phyloP scores from a whole-genome alignment of 2,113 vertebrate species.

The Tyrannus savana region DNA sequence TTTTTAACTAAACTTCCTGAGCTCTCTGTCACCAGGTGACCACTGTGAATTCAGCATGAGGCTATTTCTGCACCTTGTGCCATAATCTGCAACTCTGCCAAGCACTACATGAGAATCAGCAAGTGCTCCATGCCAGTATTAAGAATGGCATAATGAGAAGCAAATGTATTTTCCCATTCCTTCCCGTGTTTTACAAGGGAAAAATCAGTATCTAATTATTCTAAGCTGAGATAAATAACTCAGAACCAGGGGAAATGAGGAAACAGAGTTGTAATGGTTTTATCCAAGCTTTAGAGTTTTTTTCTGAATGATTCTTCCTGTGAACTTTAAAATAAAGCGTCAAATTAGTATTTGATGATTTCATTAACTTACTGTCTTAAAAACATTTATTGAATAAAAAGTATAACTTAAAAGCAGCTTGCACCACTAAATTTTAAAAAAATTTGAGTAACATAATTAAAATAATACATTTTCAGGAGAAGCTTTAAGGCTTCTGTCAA shows the following conservation, averaged over 20 bases:
- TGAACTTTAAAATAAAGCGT: not conserved
- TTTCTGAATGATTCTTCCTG: not conserved
- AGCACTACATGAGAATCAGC: not conserved
- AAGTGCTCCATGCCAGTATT: not conserved
- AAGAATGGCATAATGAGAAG: not conserved
- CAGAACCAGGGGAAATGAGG: not conserved
- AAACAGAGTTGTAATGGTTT: not conserved
- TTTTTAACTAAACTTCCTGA: not conserved
- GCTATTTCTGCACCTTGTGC: not conserved
- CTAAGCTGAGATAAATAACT: not conserved
- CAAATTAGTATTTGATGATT: not conserved
- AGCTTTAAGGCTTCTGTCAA: not conserved
- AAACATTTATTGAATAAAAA: not conserved
- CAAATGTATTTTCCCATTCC: not conserved
- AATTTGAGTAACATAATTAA: not conserved
- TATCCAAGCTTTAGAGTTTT: not conserved
- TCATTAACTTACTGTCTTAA: not conserved
- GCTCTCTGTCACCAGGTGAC: not conserved
- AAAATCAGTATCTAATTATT: not conserved
- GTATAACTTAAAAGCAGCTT: not conserved
- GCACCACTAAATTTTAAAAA: not conserved
- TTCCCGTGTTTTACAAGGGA: accelerated
- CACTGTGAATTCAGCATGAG: not conserved
- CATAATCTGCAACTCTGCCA: not conserved
- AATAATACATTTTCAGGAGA: not conserved